Percentiles rank a stretch among this genome's conserved stretches.
phyloP scores from a whole-genome alignment of 2,888 invertebrate genomes.

The Tetrapedia diversipes region DNA sequence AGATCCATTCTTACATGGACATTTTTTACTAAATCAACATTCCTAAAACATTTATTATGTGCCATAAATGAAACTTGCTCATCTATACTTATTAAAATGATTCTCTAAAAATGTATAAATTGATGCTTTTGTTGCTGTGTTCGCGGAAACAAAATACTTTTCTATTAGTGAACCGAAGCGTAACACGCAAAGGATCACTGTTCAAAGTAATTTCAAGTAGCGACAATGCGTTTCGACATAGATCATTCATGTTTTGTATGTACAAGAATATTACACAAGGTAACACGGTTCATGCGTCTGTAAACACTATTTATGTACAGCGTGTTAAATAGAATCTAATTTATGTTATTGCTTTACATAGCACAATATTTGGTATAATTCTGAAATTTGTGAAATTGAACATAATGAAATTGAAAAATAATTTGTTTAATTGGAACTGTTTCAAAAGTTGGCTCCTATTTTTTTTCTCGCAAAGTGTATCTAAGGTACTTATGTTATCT shows the following conservation, averaged over 20 bases:
- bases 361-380: conserved; percentile 28
- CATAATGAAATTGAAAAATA: not conserved
- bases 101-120: conserved; percentile 35
- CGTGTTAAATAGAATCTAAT: conserved; percentile 14
- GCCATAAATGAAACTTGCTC: conserved; percentile 63
- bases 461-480: conserved; percentile 7
- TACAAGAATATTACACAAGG: conserved; percentile 21
- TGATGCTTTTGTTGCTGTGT: conserved; percentile 7
- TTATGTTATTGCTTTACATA: conserved; percentile 30
- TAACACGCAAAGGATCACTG: conserved; percentile 15
- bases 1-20: conserved; percentile 30
- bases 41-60: conserved; percentile 54
- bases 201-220: conserved; percentile 17
- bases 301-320: conserved; percentile 22
- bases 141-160: conserved; percentile 5
- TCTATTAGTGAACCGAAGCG: conserved; percentile 7
- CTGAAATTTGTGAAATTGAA: conserved; percentile 8
- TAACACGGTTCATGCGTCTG: too few relatives aligned
- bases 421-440: conserved; percentile 3
- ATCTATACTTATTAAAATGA: conserved; percentile 28
- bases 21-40: conserved; percentile 54
- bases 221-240: conserved; percentile 22
- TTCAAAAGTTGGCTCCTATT: conserved; percentile 7
- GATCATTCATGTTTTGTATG: conserved; percentile 28
- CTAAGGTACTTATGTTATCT: conserved; percentile 24